phyloP scores from a whole-genome alignment of 1,140 invertebrate genomes.

The Bombus huntii region DNA sequence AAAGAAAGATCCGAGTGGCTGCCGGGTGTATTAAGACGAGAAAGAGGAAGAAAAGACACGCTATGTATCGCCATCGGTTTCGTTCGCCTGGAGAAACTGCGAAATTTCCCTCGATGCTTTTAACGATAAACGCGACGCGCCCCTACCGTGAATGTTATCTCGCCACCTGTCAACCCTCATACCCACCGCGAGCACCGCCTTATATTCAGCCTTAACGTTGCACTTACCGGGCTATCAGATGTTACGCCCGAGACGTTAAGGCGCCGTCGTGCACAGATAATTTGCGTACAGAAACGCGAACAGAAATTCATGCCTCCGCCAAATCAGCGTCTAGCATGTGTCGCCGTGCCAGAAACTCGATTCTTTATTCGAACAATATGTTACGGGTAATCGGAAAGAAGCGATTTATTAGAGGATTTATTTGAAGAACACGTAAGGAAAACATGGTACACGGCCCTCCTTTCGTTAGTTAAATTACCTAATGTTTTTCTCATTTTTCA shows the following conservation, averaged over 20 bases:
- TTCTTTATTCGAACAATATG: neutral
- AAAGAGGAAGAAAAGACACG: neutral
- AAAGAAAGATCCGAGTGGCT: slow-evolving; percentile 9
- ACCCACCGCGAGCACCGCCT: slow-evolving; percentile 56
- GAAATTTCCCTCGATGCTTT: slow-evolving; percentile 72
- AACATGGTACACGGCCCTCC: neutral
- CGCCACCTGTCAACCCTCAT: slow-evolving; percentile 67
- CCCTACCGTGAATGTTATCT: slow-evolving; percentile 67
- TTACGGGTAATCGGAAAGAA: neutral
- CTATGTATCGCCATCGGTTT: slow-evolving; percentile 48
- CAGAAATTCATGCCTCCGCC: slow-evolving; percentile 34
- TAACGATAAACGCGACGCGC: slow-evolving; percentile 68
- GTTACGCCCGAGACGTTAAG: slow-evolving; percentile 64
- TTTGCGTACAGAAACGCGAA: slow-evolving; percentile 44
- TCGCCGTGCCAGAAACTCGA: neutral
- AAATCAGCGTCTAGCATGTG: neutral
- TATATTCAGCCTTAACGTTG: slow-evolving; percentile 70
- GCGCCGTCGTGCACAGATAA: slow-evolving; percentile 52
- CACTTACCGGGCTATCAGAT: slow-evolving; percentile 71
- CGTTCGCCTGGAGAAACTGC: slow-evolving; percentile 56
- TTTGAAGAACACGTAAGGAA: neutral
- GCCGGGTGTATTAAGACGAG: slow-evolving; percentile 42
- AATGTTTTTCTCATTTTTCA: neutral
- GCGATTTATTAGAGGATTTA: neutral
- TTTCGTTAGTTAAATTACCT: neutral